Base-by-base conservation (phyloP, 2,113 vertebrate genomes). In the Chrysochloris asiatica region DNA sequence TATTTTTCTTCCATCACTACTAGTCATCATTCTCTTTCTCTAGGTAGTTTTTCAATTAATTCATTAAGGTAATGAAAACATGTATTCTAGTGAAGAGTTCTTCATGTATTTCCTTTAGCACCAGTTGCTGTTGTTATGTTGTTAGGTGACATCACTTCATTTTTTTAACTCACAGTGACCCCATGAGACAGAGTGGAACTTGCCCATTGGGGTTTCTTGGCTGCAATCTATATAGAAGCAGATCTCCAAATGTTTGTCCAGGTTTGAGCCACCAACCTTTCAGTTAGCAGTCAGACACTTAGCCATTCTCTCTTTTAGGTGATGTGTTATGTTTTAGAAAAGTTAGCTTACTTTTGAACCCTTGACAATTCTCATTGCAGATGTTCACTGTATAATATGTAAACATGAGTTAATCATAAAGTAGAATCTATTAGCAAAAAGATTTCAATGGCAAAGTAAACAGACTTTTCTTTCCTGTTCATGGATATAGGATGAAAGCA, bases 401-500 rank as follows among this genome's bases (percentile, higher is more conserved):
- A 41, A 33, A 56, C 6, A 48, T 78, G 36, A 41, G 43, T 80
- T 77, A 59, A 71, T 91, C 36, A 61, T 79, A 59, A 85, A 93
- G 56, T 65, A 83, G 72, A 86, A 75, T 69, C 79, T 36, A 67
- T 13, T 45, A 75, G 17, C 12, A 54, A 54, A 92, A 61, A 26
- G 30, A 56, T 6, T 28, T 91, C 28, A n/a, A 48, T 76, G 52
- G 59, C 30, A 71, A 61, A 63, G 65, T 93, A 50, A 90, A 90
- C 28, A 72, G 16, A 24, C 12, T n/a, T 90, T 54, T 83, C 43
- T 86, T 47, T 96, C 33, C 56, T 10, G 2, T 94, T 63, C 77
- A 10, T 93, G 78, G 56, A 7, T 45, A 36, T 91, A 99, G 99
- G 99, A 99, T 83, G 99, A 99, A 95, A 97, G 96, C 48, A 97